Base-by-base conservation (phyloP, 2,888 invertebrate genomes). In the Caenorhabditis sp. region DNA sequence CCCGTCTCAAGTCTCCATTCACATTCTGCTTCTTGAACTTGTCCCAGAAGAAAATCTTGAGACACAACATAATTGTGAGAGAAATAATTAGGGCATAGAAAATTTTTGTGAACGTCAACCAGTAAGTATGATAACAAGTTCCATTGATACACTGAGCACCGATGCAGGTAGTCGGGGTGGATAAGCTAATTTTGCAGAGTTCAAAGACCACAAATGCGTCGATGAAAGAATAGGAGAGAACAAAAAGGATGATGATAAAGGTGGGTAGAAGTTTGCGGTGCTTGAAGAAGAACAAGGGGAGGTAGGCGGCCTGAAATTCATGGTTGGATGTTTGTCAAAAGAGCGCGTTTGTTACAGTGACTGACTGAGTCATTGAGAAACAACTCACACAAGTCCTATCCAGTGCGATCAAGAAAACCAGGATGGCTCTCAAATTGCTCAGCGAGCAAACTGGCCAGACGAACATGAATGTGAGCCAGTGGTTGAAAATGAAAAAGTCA, bases 311-410 rank as follows among this genome's bases (percentile, higher is more conserved):
- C 61, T 61, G 31, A 61, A 61, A 38, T 10, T 35, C 31, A 35
- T 6, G 31, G n/a, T n/a, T n/a, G n/a, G n/a, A n/a, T n/a, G n/a
- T n/a, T 5, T 6, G 12, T 38, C 38, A 38, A 38, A 2, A 12
- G 38, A 38, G 38, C 38, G 12, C 6, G 12, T 10, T 38, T 12
- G 38, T 8, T 6, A 35, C 31, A 35, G n/a, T 35, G 31, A 35
- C 31, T 35, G 3, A 26, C 5, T 26, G 24, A 51, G 10, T 51
- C 2, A 51, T 51, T 4, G 0, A 51, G 22, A 22, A n/a, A 1
- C 19, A 5, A 61, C 61, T 61, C 26, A 61, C 61, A 44, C 22
- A 41, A 26, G 61, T 59, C 35, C 59, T n/a, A 19, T 59, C 59
- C 12, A 59, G 1, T 2, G 59, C 59, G 10, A 59, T 59, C 10